phyloP scores from a whole-genome alignment of 2,113 vertebrate species.

The Platanista minor region DNA sequence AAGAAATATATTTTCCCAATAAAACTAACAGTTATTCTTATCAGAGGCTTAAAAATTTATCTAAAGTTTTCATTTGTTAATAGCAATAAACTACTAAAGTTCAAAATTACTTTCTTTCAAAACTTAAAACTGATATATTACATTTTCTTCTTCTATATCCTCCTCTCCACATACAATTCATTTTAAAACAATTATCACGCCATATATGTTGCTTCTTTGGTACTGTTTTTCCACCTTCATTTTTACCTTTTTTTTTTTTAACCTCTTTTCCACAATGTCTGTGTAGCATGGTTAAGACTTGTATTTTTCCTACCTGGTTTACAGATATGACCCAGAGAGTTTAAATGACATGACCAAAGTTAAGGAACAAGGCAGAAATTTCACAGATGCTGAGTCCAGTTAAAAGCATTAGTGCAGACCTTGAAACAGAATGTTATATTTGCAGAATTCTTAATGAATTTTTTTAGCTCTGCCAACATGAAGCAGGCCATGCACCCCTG shows the following conservation, averaged over 20 bases:
- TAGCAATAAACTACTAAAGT: not conserved
- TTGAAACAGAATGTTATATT: not conserved
- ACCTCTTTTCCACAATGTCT: not conserved
- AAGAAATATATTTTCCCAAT: not conserved
- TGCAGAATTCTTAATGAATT: slow-evolving; percentile 38
- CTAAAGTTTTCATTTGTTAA: not conserved
- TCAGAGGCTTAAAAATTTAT: not conserved
- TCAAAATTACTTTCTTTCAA: slow-evolving; percentile 8
- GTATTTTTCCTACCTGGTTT: not conserved
- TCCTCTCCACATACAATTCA: not conserved
- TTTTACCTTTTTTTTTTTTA: not conserved
- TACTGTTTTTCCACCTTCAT: not conserved
- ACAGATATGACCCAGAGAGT: not conserved
- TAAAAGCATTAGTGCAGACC: not conserved
- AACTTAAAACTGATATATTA: not conserved
- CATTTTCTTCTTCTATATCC: not conserved
- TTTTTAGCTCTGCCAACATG: not conserved
- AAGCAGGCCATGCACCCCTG: not conserved
- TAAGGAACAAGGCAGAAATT: slow-evolving; percentile 4
- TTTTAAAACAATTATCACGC: not conserved
- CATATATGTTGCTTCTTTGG: not conserved
- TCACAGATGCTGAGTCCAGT: not conserved
- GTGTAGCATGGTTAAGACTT: not conserved
- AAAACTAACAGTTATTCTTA: not conserved
- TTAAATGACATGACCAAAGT: not conserved